Conservation (phyloP, 2,888 invertebrate genomes). For the Drosophila anceps region DNA sequence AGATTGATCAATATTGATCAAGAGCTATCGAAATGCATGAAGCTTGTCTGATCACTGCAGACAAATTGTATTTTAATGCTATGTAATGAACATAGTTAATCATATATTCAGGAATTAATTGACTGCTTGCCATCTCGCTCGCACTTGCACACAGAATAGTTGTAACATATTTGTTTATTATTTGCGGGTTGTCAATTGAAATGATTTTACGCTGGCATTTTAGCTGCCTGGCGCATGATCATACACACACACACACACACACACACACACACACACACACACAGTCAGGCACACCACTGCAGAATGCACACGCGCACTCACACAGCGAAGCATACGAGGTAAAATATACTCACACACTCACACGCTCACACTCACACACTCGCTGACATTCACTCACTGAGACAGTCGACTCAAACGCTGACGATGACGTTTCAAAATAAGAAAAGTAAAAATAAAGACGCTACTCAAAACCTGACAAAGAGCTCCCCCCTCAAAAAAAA, state of each 20-base stretch:
- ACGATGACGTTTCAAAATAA: slow-evolving; percentile 69
- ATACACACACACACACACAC: slow-evolving; percentile 33
- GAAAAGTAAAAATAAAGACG: slow-evolving; percentile 36
- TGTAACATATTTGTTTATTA: slow-evolving; percentile 53
- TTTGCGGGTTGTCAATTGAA: slow-evolving; percentile 68
- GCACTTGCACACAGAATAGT: background rate
- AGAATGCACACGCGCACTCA: slow-evolving; percentile 72
- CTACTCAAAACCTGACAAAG: slow-evolving; percentile 22
- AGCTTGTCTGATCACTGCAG: background rate
- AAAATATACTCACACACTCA: slow-evolving; percentile 27
- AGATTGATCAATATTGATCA: background rate
- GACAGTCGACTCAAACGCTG: slow-evolving; percentile 61
- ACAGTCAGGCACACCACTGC: slow-evolving; percentile 34
- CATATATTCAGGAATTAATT: slow-evolving; percentile 12
- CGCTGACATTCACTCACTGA: slow-evolving; percentile 14
- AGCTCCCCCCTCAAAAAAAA: background rate
- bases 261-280: slow-evolving; percentile 12
- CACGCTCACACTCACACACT: slow-evolving; percentile 20
- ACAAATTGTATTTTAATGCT: background rate
- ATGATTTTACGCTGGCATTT: slow-evolving; percentile 53
- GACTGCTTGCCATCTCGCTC: background rate
- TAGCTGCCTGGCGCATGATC: slow-evolving; percentile 69
- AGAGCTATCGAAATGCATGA: background rate
- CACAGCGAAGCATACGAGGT: slow-evolving; percentile 27
- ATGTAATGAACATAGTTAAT: slow-evolving; percentile 15